Conservation (phyloP, 1,140 invertebrate genomes). For the Ruditapes philippinarum region DNA sequence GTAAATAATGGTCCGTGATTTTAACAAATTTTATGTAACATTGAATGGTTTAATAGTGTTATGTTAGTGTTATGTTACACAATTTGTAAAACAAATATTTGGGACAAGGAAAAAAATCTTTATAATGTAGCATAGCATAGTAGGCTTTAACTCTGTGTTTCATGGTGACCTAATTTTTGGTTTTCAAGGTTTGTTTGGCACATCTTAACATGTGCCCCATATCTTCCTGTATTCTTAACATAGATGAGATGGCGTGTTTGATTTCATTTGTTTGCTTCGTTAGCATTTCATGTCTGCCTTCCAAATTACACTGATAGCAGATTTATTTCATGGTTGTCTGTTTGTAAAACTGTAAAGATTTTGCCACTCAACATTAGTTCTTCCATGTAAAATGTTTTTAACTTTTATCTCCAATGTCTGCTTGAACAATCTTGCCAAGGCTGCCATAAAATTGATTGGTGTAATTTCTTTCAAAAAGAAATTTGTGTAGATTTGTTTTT, state of each 20-base stretch:
- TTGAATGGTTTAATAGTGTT: too few species aligned
- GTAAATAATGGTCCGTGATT: too few species aligned
- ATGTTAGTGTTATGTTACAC: too few species aligned
- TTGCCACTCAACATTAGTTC: neutral
- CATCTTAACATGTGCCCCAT: neutral
- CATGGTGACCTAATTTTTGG: neutral
- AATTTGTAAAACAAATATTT: too few species aligned
- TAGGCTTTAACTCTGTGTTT: too few species aligned
- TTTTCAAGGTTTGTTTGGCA: neutral
- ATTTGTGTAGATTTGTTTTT: neutral
- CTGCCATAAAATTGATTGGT: neutral
- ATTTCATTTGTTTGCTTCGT: neutral
- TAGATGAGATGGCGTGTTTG: neutral
- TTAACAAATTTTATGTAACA: too few species aligned
- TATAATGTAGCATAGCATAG: too few species aligned
- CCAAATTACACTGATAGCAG: neutral
- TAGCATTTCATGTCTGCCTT: constrained; percentile 4
- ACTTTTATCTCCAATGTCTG: neutral
- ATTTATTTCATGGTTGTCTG: neutral
- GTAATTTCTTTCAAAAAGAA: neutral
- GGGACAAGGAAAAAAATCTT: too few species aligned
- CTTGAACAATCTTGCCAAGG: neutral
- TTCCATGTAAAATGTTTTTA: neutral
- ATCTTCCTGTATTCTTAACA: neutral
- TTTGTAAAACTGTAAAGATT: neutral